Percentiles rank a stretch among this genome's conserved stretches.
These are phyloP conservation scores for Steromphala cineraria DNA, from an alignment of 2,888 invertebrate species.

Conservation along the genomic window DNA sequence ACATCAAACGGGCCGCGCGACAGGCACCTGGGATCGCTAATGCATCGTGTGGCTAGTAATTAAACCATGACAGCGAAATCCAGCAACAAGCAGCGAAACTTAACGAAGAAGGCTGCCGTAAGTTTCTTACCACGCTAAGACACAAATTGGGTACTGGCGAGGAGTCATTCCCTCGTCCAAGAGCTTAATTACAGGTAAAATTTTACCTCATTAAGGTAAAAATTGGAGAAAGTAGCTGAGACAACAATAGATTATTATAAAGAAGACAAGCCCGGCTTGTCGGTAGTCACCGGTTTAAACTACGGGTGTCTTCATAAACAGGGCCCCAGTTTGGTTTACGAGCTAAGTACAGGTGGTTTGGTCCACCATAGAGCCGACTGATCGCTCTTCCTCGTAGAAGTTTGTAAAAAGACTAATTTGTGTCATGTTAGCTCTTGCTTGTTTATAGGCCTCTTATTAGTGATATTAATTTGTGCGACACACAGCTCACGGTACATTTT, in stretches of 20 bases:
- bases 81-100: conserved; percentile 12
- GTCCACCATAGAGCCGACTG: background rate
- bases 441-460: conserved; percentile 2
- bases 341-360: background rate
- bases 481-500: background rate
- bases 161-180: background rate
- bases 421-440: background rate
- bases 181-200: background rate
- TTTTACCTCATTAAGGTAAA: background rate
- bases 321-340: background rate
- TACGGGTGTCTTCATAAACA: conserved; percentile 14
- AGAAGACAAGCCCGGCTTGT: background rate
- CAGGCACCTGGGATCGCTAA: conserved; percentile 12
- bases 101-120: conserved; percentile 8
- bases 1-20: background rate
- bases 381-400: background rate
- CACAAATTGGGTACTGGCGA: background rate
- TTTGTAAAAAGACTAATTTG: background rate
- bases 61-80: background rate
- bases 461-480: background rate
- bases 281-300: background rate
- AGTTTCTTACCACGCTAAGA: background rate
- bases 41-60: background rate
- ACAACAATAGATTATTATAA: conserved; percentile 7
- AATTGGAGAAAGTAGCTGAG: background rate